These are phyloP conservation scores for Paradisaea rubra DNA, from an alignment of 2,113 vertebrate species.

Conservation along the genomic window DNA sequence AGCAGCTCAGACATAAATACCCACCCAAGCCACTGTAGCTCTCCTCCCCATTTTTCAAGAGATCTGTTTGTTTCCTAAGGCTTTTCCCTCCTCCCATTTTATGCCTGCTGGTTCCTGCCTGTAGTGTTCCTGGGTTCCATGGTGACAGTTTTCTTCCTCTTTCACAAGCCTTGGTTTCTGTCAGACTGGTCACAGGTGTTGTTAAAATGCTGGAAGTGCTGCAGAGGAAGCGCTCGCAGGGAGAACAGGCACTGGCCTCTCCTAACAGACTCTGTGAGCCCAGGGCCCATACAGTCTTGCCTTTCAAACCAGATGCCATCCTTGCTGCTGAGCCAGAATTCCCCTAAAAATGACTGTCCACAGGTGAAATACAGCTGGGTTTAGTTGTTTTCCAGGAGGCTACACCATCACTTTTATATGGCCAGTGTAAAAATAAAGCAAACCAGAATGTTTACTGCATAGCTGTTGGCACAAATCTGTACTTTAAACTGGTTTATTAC, in stretches of 20 bases:
- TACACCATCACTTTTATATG: background rate
- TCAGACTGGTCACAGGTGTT: background rate
- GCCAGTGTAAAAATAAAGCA: background rate
- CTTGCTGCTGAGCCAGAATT: background rate
- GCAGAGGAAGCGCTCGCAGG: rapidly evolving
- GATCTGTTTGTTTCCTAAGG: background rate
- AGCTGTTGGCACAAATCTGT: background rate
- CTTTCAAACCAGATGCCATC: background rate
- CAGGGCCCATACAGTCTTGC: background rate
- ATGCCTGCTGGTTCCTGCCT: background rate
- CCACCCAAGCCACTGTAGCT: background rate
- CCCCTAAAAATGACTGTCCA: background rate
- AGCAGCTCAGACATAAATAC: background rate
- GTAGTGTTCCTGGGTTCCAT: background rate
- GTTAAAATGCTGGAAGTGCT: rapidly evolving
- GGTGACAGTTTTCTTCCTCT: background rate
- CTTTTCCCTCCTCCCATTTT: background rate
- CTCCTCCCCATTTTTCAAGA: background rate
- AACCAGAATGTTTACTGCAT: background rate
- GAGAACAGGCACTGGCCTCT: rapidly evolving
- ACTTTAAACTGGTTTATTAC: background rate
- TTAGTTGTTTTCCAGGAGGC: background rate
- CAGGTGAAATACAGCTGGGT: background rate
- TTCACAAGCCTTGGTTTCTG: rapidly evolving
- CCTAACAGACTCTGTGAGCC: background rate